Evolutionary conservation across 1,140 invertebrate genomes (phyloP).

Genomic region (Calliopsis andreniformis): DNA sequence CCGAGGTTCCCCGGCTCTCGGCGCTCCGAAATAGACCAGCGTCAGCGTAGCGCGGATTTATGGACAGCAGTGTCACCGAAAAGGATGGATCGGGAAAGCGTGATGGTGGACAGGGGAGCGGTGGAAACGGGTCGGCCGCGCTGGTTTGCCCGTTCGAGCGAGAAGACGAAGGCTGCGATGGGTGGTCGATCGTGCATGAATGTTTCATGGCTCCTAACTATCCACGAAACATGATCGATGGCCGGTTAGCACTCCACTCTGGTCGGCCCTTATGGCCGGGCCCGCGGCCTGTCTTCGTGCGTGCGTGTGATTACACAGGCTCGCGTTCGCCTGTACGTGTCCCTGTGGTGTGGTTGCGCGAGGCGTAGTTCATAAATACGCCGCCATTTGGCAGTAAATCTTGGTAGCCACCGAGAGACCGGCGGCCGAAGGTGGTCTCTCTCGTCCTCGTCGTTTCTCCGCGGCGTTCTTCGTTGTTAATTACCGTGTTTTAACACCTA

Average conservation of each 20-base stretch:
- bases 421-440: conserved; percentile 73
- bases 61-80: no score
- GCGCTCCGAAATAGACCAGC: no score
- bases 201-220: conserved; percentile 79
- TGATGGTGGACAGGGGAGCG: neutral
- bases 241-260: conserved; percentile 74
- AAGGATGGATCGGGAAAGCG: neutral
- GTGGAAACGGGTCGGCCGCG: conserved; percentile 14
- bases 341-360: conserved; percentile 60
- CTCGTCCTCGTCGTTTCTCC: conserved; percentile 60
- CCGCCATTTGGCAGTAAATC: conserved; percentile 78
- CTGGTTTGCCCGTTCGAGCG: conserved; percentile 29
- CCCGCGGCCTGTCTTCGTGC: conserved; percentile 23
- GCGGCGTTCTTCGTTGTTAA: conserved; percentile 78
- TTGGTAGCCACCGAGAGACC: conserved; percentile 74
- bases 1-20: no score
- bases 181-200: conserved; percentile 76
- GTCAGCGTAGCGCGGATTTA: no score
- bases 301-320: conserved; percentile 41
- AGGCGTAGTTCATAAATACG: conserved; percentile 80
- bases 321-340: conserved; percentile 55
- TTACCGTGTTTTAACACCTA: conserved; percentile 82
- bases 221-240: conserved; percentile 80
- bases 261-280: conserved; percentile 61
- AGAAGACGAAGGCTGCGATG: conserved; percentile 64